A percentile compares a stretch with the other conserved stretches of the same genome.
phyloP scores from a whole-genome alignment of 2,113 vertebrate species.

The Elephantulus edwardii region DNA sequence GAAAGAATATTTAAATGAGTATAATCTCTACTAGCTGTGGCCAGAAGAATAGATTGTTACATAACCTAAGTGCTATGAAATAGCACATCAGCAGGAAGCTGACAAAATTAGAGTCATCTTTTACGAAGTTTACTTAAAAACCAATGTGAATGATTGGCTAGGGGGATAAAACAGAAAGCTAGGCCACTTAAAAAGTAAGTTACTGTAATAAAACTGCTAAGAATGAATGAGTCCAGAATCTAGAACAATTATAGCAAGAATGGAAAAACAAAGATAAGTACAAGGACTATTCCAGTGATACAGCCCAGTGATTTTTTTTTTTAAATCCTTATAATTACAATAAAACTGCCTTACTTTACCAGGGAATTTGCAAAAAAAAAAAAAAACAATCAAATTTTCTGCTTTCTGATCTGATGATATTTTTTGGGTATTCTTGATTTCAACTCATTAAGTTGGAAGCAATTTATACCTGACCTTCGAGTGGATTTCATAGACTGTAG shows the following conservation, averaged over 20 bases:
- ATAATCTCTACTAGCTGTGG: slow-evolving; percentile 24
- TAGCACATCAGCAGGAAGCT: neutral
- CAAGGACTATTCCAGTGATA: neutral
- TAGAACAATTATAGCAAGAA: slow-evolving; percentile 29
- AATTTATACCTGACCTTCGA: no score
- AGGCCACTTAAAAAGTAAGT: slow-evolving; percentile 45
- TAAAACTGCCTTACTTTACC: neutral
- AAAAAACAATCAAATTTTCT: no score
- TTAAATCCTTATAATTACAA: neutral
- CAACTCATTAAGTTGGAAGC: no score
- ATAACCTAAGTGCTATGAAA: neutral
- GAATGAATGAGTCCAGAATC: slow-evolving; percentile 50
- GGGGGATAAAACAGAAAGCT: neutral
- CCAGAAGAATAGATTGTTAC: slow-evolving; percentile 29
- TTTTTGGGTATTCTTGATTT: neutral
- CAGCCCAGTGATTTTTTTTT: neutral
- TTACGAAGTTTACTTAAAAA: slow-evolving; percentile 49
- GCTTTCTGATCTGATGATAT: neutral
- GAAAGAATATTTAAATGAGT: slow-evolving; percentile 15
- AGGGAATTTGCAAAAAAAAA: neutral
- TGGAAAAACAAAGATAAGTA: slow-evolving; percentile 24
- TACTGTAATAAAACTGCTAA: neutral
- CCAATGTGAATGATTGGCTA: neutral
- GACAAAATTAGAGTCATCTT: slow-evolving; percentile 47
- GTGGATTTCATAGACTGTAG: no score